Conservation (phyloP, 2,113 vertebrate species). For the Abramis brama region DNA sequence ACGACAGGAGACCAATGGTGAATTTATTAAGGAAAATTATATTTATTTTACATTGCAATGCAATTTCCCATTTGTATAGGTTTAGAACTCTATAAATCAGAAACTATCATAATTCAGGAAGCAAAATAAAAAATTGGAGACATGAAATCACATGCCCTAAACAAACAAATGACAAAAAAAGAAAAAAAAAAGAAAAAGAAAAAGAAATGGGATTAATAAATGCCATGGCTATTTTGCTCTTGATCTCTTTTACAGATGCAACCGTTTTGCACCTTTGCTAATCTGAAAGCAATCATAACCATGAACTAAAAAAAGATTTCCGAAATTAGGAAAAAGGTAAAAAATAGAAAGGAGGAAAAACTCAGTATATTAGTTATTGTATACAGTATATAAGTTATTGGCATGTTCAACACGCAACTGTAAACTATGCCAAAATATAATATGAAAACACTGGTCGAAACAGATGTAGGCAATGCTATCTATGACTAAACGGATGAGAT, state of each 20-base stretch:
- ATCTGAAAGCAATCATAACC: slow-evolving; percentile 1
- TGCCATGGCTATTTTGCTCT: slow-evolving; percentile 12
- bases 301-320: slow-evolving; percentile 13
- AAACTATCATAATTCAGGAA: slow-evolving; percentile 52
- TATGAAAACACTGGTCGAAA: slow-evolving; percentile 34
- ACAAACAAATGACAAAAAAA: slow-evolving; percentile 34
- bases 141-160: slow-evolving; percentile 61
- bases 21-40: slow-evolving; percentile 70
- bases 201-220: slow-evolving; percentile 25
- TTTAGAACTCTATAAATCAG: slow-evolving; percentile 42
- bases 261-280: background rate
- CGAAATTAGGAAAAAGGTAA: slow-evolving; percentile 3
- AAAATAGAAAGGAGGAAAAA: background rate
- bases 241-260: background rate
- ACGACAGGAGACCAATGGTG: background rate
- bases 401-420: background rate
- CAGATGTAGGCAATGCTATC: slow-evolving; percentile 4
- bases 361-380: background rate
- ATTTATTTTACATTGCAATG: slow-evolving; percentile 77
- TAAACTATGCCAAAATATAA: slow-evolving; percentile 38
- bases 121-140: slow-evolving; percentile 62
- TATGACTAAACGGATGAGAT: background rate
- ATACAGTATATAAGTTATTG: background rate
- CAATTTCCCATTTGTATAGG: slow-evolving; percentile 66
- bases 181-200: background rate